Conservation (phyloP, 2,797 vertebrate species). For the Rousettus madagascariensis region DNA sequence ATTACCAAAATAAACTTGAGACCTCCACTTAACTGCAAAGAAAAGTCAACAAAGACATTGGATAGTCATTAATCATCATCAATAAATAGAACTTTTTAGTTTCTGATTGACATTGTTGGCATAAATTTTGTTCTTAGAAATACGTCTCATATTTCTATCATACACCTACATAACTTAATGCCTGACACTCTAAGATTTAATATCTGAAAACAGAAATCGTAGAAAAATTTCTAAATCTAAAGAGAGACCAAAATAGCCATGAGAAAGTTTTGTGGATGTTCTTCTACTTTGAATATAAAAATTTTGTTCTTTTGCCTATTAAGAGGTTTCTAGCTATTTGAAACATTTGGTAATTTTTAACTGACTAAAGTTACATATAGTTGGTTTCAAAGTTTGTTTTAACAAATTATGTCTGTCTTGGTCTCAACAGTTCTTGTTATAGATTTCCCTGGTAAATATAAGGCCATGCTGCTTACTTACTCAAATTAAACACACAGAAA, state of each 20-base stretch:
- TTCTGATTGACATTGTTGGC: conserved; percentile 53
- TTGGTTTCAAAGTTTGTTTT: conserved; percentile 10
- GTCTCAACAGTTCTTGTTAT: background rate
- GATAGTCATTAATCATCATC: conserved; percentile 66
- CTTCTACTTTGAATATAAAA: background rate
- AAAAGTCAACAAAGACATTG: conserved; percentile 59
- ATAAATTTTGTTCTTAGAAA: conserved; percentile 45
- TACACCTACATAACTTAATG: background rate
- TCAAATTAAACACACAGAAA: conserved; percentile 12
- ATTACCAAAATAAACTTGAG: conserved; percentile 72
- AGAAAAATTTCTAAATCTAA: background rate
- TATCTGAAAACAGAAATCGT: background rate
- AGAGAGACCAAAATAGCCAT: background rate
- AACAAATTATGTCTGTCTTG: conserved; percentile 19
- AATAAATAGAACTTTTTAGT: conserved; percentile 53
- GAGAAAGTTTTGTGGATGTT: background rate
- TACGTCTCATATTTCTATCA: conserved; percentile 33
- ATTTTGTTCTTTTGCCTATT: background rate
- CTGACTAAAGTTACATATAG: background rate
- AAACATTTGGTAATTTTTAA: conserved; percentile 44
- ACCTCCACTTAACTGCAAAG: conserved; percentile 57
- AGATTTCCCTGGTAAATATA: conserved; percentile 22
- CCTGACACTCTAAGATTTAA: background rate
- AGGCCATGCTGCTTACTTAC: background rate
- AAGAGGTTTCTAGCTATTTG: background rate